A percentile compares a stretch with the other conserved stretches of the same genome.
These are phyloP conservation scores for Panthera uncia DNA, from an alignment of 2,113 vertebrate genomes.

Conservation along the genomic window DNA sequence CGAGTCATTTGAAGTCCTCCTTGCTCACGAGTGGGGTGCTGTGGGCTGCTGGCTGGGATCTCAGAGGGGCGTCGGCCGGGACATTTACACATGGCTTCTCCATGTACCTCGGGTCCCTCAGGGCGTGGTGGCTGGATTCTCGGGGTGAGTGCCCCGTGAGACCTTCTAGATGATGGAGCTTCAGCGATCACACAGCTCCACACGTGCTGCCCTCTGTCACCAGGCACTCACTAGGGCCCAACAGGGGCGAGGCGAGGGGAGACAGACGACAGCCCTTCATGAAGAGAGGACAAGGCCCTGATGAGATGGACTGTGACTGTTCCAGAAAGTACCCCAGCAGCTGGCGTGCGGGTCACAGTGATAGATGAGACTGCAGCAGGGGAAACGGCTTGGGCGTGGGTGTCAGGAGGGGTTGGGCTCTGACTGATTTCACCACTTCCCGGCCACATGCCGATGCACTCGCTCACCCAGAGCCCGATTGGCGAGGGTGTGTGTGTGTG, in stretches of 20 bases:
- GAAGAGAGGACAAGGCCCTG: not conserved
- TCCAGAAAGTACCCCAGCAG: not conserved
- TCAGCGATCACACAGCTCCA: fast-evolving
- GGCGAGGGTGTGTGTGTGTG: too few species aligned
- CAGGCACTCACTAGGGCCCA: fast-evolving
- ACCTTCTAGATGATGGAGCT: fast-evolving
- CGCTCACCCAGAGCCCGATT: too few species aligned
- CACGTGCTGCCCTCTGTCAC: fast-evolving
- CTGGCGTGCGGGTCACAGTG: fast-evolving
- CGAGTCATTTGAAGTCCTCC: not conserved
- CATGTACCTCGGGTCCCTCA: fast-evolving
- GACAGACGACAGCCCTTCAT: not conserved
- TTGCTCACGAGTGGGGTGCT: fast-evolving
- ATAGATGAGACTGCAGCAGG: not conserved
- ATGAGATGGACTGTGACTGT: not conserved
- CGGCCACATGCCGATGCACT: fast-evolving
- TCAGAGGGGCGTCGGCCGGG: not conserved
- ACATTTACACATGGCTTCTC: fast-evolving
- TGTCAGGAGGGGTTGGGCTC: not conserved
- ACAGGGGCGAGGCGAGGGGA: not conserved
- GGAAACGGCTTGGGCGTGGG: not conserved
- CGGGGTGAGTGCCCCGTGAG: not conserved
- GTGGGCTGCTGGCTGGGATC: not conserved
- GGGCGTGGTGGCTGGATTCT: not conserved
- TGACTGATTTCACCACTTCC: too few species aligned